Evolutionary conservation across 2,113 vertebrate genomes (phyloP).

Genomic region (Glaucomys volans): DNA sequence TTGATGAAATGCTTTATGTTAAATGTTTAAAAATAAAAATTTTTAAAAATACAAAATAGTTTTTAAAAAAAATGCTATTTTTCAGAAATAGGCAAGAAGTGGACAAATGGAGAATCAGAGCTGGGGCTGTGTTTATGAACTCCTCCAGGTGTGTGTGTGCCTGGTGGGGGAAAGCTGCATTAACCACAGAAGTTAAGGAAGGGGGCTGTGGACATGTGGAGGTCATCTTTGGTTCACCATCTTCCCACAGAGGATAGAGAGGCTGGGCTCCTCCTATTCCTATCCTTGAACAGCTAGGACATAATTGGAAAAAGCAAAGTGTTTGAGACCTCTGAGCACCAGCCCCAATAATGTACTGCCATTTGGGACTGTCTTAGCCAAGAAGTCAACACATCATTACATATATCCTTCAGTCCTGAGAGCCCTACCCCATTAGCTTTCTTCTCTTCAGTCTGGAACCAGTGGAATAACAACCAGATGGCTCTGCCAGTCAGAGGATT

Average conservation of each 20-base stretch:
- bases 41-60: neutral
- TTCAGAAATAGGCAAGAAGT: neutral
- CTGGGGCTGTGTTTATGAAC: neutral
- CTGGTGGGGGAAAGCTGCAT: neutral
- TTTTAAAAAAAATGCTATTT: neutral
- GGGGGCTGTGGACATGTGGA: neutral
- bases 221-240: neutral
- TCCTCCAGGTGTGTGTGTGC: neutral
- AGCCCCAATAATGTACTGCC: neutral
- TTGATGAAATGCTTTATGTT: neutral
- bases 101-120: neutral
- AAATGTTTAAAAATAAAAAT: neutral
- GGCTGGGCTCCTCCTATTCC: neutral
- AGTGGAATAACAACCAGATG: neutral
- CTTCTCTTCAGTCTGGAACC: neutral
- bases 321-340: neutral
- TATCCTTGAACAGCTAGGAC: neutral
- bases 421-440: neutral
- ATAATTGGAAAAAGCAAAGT: neutral
- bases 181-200: constrained; percentile 8
- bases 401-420: neutral
- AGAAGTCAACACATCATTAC: neutral
- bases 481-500: neutral
- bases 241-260: neutral
- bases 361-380: neutral